Evolutionary conservation across 2,888 invertebrate genomes (phyloP).

Genomic region (Heliconius ismenius): DNA sequence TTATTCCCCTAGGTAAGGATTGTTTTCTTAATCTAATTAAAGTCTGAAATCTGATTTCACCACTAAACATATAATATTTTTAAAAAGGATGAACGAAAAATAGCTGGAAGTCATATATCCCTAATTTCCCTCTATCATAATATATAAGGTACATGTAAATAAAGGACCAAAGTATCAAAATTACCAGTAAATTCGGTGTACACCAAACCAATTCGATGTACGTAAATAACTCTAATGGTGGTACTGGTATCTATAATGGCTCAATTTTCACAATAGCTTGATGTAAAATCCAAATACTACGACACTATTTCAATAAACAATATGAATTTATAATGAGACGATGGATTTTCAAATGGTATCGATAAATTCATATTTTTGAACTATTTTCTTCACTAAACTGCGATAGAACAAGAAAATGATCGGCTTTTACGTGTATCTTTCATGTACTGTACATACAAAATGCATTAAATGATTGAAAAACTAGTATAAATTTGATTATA

Average conservation of each 20-base stretch:
- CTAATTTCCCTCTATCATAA: neutral
- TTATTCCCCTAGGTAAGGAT: too few relatives aligned
- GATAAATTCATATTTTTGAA: neutral
- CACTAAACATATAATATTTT: neutral
- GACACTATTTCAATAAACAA: conserved; percentile 21
- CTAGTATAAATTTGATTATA: neutral
- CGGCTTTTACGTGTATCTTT: neutral
- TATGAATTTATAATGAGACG: conserved; percentile 11
- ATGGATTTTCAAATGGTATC: neutral
- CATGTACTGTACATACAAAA: neutral
- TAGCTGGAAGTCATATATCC: neutral
- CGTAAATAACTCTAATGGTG: neutral
- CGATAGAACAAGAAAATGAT: neutral
- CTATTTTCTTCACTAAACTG: neutral
- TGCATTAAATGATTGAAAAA: neutral
- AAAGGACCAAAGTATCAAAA: neutral
- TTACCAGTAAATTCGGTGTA: neutral
- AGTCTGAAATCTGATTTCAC: neutral
- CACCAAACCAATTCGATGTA: conserved; percentile 1
- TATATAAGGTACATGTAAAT: neutral
- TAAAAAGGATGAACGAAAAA: neutral
- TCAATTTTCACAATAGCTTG: conserved; percentile 12
- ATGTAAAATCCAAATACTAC: conserved; percentile 17
- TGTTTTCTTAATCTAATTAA: neutral
- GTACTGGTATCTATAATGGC: conserved; percentile 1